Percentiles rank a stretch among this genome's conserved stretches.
Conservation (phyloP, 2,888 invertebrate genomes). For the Ptilodon capucinus region DNA sequence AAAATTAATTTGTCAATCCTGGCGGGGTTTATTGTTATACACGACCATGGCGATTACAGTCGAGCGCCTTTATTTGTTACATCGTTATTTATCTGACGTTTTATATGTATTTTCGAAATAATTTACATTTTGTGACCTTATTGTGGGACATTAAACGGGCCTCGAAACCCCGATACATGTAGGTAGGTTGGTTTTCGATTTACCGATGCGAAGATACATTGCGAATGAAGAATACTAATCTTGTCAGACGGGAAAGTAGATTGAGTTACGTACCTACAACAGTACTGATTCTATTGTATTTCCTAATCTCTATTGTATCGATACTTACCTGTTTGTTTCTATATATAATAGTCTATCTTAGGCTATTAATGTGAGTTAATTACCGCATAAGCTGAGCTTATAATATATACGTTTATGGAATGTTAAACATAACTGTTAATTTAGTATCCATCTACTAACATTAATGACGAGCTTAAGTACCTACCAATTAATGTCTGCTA, state of each 20-base stretch:
- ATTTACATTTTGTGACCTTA: slow-evolving; percentile 27
- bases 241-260: not conserved
- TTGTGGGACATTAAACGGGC: slow-evolving; percentile 22
- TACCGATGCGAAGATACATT: slow-evolving; percentile 19
- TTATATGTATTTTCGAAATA: slow-evolving; percentile 16
- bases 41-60: not conserved
- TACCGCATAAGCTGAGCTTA: too few species aligned
- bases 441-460: not conserved
- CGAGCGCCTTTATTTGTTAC: slow-evolving; percentile 6
- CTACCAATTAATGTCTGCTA: too few species aligned
- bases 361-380: too few species aligned
- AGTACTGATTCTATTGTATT: too few species aligned
- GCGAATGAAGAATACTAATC: slow-evolving; percentile 27
- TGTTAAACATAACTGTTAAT: not conserved
- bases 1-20: not conserved
- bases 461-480: too few species aligned
- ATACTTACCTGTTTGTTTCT: too few species aligned
- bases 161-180: slow-evolving; percentile 40
- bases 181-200: slow-evolving; percentile 23
- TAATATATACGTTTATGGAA: not conserved
- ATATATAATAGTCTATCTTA: too few species aligned
- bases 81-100: slow-evolving; percentile 23
- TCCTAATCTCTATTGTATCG: too few species aligned
- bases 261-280: not conserved
- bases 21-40: not conserved